phyloP scores from a whole-genome alignment of 2,113 vertebrate genomes.

The Python bivittatus region DNA sequence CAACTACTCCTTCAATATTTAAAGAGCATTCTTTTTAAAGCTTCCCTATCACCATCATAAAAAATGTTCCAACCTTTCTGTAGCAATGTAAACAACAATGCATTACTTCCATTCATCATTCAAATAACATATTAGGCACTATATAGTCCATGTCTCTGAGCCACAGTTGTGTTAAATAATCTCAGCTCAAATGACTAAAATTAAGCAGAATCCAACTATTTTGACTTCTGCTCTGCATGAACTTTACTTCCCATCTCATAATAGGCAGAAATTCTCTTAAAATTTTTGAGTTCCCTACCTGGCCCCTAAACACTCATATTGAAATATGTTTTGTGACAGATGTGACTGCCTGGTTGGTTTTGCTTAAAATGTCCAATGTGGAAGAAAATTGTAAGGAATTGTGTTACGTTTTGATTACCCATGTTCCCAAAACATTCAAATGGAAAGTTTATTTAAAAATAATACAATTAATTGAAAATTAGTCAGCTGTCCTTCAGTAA shows the following conservation, averaged over 20 bases:
- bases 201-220: not conserved
- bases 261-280: not conserved
- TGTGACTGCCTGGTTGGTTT: not conserved
- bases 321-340: not conserved
- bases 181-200: not conserved
- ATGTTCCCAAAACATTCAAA: not conserved
- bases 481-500: not conserved
- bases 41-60: not conserved
- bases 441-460: not conserved
- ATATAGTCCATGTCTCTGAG: not conserved
- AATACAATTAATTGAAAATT: not conserved
- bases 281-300: not conserved
- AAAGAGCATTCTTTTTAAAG: not conserved
- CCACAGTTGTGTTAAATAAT: not conserved
- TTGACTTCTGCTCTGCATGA: not conserved
- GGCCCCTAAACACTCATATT: not conserved
- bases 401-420: not conserved
- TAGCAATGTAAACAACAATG: not conserved
- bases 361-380: not conserved
- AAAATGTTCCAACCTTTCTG: not conserved
- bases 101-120: not conserved
- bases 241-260: not conserved
- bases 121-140: not conserved
- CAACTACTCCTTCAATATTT: not conserved
- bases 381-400: not conserved